Conservation (phyloP, 1,140 invertebrate genomes). For the Diploscapter pachys region DNA sequence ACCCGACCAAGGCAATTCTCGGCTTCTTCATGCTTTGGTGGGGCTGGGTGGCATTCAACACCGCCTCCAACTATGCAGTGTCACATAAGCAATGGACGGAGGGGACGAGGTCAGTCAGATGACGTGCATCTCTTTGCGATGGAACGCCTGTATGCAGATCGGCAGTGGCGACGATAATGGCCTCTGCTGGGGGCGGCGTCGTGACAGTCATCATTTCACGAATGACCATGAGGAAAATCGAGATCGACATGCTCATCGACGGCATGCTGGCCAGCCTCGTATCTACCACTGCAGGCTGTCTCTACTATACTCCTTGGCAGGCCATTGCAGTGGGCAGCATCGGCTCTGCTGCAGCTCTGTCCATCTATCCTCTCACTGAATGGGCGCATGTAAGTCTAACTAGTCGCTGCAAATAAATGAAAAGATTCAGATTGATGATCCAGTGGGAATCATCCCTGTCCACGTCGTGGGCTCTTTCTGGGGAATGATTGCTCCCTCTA, state of each 20-base stretch:
- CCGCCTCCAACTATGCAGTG: conserved; percentile 70
- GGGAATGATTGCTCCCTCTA: conserved; percentile 60
- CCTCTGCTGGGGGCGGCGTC: conserved; percentile 80
- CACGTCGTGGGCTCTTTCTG: conserved; percentile 59
- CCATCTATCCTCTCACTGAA: conserved; percentile 56
- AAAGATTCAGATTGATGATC: conserved; percentile 57
- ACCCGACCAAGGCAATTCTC: conserved; percentile 82
- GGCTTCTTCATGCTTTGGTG: conserved; percentile 86
- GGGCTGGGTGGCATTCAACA: conserved; percentile 89
- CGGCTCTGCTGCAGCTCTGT: conserved; percentile 51
- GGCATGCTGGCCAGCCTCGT: conserved; percentile 58
- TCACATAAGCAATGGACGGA: conserved; percentile 77
- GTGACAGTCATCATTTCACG: conserved; percentile 51
- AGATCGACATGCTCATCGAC: conserved; percentile 59
- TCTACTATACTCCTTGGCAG: conserved; percentile 53
- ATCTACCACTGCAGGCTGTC: conserved; percentile 55
- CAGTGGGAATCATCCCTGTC: conserved; percentile 61
- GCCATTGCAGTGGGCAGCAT: conserved; percentile 57
- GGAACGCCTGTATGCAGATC: conserved; percentile 62
- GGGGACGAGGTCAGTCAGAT: conserved; percentile 67
- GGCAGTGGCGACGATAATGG: conserved; percentile 81
- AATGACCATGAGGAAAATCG: conserved; percentile 44
- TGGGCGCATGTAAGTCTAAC: neutral
- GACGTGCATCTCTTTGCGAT: neutral
- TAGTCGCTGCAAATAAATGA: conserved; percentile 7